Percentiles rank a stretch among this genome's conserved stretches.
Evolutionary conservation across 2,113 vertebrate genomes (phyloP).

Genomic region (Lonchura striata): DNA sequence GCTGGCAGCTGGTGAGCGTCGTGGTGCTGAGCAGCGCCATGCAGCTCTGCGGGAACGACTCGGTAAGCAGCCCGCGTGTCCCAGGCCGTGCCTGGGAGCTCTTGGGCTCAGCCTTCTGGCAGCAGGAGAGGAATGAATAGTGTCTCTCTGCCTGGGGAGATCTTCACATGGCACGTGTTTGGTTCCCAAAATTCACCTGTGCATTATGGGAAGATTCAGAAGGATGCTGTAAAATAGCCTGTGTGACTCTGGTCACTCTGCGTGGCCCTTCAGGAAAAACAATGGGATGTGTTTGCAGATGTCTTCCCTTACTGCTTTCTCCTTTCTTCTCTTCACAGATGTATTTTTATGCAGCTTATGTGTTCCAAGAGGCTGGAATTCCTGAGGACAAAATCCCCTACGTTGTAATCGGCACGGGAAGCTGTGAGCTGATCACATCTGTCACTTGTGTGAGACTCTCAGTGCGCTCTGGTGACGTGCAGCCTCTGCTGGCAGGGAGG

Average conservation of each 20-base stretch:
- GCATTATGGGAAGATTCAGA: not conserved
- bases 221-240: not conserved
- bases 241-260: not conserved
- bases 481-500: not conserved
- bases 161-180: not conserved
- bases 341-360: conserved; percentile 85
- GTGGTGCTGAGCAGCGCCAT: conserved; percentile 85
- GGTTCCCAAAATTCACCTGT: not conserved
- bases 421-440: conserved; percentile 83
- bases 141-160: not conserved
- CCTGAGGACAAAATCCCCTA: conserved; percentile 80
- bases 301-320: not conserved
- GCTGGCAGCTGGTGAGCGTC: conserved; percentile 82
- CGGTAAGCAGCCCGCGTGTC: conserved; percentile 58
- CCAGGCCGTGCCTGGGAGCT: accelerated
- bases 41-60: conserved; percentile 90
- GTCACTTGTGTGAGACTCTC: conserved; percentile 83
- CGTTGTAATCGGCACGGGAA: conserved; percentile 82
- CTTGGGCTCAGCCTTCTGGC: not conserved
- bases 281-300: not conserved
- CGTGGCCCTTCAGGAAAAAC: not conserved
- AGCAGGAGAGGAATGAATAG: not conserved
- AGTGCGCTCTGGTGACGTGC: not conserved
- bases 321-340: conserved; percentile 71
- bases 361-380: conserved; percentile 86